These are phyloP conservation scores for Ispidina picta DNA, from an alignment of 2,797 vertebrate genomes.

Conservation along the genomic window DNA sequence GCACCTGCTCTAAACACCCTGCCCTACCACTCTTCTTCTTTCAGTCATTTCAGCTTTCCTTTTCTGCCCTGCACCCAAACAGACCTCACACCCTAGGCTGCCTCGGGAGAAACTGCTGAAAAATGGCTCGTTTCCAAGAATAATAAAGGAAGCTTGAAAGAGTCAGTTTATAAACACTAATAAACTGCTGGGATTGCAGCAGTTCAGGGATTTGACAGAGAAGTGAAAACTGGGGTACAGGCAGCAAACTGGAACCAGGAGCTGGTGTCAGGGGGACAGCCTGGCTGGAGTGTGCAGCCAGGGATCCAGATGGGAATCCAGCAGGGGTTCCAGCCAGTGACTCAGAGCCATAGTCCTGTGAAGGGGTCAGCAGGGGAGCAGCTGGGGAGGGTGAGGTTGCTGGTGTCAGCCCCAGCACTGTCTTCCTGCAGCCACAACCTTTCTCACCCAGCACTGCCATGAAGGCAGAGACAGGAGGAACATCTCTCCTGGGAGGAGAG, in stretches of 20 bases:
- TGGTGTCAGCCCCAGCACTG: not conserved
- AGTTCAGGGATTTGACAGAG: not conserved
- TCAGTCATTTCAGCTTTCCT: not conserved
- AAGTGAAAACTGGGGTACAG: not conserved
- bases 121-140: not conserved
- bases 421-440: not conserved
- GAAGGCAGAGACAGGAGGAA: not conserved
- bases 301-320: not conserved
- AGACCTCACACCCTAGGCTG: not conserved
- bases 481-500: not conserved
- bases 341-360: not conserved
- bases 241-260: not conserved
- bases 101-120: not conserved
- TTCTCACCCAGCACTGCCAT: accelerated
- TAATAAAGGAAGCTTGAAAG: not conserved
- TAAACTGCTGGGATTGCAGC: not conserved
- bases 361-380: not conserved
- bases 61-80: not conserved
- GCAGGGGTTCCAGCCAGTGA: not conserved
- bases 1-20: not conserved
- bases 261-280: too few species aligned
- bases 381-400: not conserved
- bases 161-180: not conserved
- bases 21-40: not conserved
- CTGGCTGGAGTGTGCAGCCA: accelerated